phyloP scores from a whole-genome alignment of 2,113 vertebrate species.

The Dunckerocampus dactyliophorus region DNA sequence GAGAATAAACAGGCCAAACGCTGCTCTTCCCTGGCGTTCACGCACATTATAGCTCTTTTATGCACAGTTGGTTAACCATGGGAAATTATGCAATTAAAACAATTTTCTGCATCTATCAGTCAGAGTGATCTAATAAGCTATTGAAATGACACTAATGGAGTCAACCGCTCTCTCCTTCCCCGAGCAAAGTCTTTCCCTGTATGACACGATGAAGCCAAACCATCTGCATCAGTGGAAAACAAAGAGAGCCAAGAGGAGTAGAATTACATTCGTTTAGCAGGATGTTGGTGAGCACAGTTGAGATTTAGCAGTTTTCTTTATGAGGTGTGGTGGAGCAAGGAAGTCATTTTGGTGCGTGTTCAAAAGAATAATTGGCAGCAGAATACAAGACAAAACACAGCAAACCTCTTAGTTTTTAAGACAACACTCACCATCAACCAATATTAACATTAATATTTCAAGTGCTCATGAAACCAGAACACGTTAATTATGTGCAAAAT shows the following conservation, averaged over 20 bases:
- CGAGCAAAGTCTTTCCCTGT: constrained; percentile 42
- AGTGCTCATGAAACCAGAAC: no score
- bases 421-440: constrained; percentile 31
- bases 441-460: constrained; percentile 45
- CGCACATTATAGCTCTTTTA: constrained; percentile 57
- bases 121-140: constrained; percentile 65
- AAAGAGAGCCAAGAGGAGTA: constrained; percentile 20
- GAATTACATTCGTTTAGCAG: constrained; percentile 42
- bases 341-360: constrained; percentile 53
- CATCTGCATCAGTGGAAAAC: constrained; percentile 38
- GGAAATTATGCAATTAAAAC: constrained; percentile 75
- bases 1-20: constrained; percentile 59
- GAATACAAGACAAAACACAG: constrained; percentile 1
- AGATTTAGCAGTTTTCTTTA: constrained; percentile 34
- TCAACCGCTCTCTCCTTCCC: constrained; percentile 33
- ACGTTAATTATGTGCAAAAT: no score
- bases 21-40: constrained; percentile 54
- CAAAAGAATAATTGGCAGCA: constrained; percentile 50
- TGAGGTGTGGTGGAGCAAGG: constrained; percentile 16
- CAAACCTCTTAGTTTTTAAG: constrained; percentile 43
- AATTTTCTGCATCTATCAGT: constrained; percentile 69
- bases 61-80: constrained; percentile 59
- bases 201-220: constrained; percentile 28
- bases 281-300: constrained; percentile 47
- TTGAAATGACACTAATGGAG: constrained; percentile 58